Evolutionary conservation across 2,888 invertebrate species (phyloP), one percentile per base, ranked within the genome.

Genomic region (Heliconius charithonia): DNA sequence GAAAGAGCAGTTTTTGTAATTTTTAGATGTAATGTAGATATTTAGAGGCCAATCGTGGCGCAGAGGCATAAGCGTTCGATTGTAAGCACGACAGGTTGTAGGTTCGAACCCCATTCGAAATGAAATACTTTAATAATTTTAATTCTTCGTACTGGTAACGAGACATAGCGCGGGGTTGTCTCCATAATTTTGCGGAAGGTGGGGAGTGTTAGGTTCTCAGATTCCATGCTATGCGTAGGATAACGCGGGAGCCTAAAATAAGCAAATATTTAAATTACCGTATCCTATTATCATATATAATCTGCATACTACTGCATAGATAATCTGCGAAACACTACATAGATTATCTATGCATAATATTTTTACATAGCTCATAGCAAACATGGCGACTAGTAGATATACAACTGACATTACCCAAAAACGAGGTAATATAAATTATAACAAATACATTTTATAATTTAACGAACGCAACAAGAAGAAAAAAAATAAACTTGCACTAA

Each of bases 401-500:
- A 29, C 10, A 37, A 37, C 37, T 37, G 29, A 29, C 12, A 19
- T 16, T n/a, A 12, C 67, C 67, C 41, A 69, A 41, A 69, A 59
- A 66, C n/a, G n/a, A 27, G 10, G 6, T 10, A 63, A 63, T 62
- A 77, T 41, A 71, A 67, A 51, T 69, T 75, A 59, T 66, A 62
- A 71, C 71, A 66, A 75, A 74, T 75, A 29, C 22, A 71, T 71
- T 27, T 16, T 45, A 59, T 19, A 25, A 37, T 45, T 78, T 56
- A 76, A 76, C 45, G 79, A 66, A 76, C 32, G 56, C 19, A 71
- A 76, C 74, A 76, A 75, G 75, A 77, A 75, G 70, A 75, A 73
- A 56, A 76, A 63, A 63, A 76, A 63, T 59, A 76, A 70, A 59
- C 27, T 63, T 59, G 71, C 71, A 59, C 65, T 59, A 29, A 78